Evolutionary conservation across 2,113 vertebrate genomes (phyloP), one percentile per base, ranked within the genome.

Genomic region (Colistium nudipinnis): DNA sequence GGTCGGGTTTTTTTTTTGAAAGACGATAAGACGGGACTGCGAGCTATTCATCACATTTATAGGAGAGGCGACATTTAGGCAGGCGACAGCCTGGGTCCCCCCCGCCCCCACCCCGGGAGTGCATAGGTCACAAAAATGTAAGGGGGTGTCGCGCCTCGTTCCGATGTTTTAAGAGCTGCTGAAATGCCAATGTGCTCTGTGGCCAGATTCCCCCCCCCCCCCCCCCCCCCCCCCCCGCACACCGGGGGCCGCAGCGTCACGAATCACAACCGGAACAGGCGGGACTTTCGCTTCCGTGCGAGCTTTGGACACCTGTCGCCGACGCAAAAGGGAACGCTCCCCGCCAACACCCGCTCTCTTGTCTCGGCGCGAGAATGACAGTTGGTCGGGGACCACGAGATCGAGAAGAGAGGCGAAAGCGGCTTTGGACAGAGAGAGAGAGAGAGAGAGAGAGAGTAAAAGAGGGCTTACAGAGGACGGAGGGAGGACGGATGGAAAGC

Each of bases 311-410:
- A 74, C 27, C 56, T 44, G 65, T 82, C 73, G 53, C 49, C 22
- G n/a, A n/a, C n/a, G n/a, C n/a, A n/a, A n/a, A n/a, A n/a, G n/a
- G n/a, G n/a, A n/a, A n/a, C n/a, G n/a, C n/a, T n/a, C n/a, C n/a
- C n/a, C n/a, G n/a, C 55, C 70, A 22, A 74, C 66, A 87, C 82
- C 72, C 74, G 70, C n/a, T 74, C 74, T 52, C 76, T 70, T 74
- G 74, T 78, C 79, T 54, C 71, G 75, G 78, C 81, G 66, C 74
- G 77, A 44, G n/a, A 65, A 31, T 62, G 57, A 77, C n/a, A 44
- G 47, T 51, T 65, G 62, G 67, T 84, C 87, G n/a, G 84, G 80
- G 78, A 85, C 44, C 38, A 69, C 59, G 63, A 88, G 87, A 88
- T 84, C 84, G 69, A 85, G 79, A 48, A 31, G 8, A 70, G 59